phyloP scores from a whole-genome alignment of 2,797 vertebrate genomes.

The Sebastes steindachneri region DNA sequence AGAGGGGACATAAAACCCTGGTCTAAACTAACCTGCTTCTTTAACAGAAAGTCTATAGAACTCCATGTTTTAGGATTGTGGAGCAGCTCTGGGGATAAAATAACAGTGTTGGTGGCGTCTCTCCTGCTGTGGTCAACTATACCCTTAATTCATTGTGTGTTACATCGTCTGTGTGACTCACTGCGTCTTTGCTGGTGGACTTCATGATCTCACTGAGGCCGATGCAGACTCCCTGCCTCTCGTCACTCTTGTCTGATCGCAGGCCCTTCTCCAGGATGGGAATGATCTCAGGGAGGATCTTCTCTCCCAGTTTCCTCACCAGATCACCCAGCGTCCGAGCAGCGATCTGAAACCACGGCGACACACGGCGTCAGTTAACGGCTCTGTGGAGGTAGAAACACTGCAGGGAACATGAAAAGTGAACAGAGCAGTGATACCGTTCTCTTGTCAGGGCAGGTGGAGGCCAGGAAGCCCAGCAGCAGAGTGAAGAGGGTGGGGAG shows the following conservation, averaged over 20 bases:
- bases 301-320: conserved; percentile 97
- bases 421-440: conserved; percentile 81
- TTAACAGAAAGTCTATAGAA: neutral
- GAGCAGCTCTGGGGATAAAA: neutral
- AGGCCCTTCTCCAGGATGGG: conserved; percentile 97
- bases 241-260: conserved; percentile 94
- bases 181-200: conserved; percentile 97
- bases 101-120: neutral
- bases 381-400: neutral
- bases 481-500: conserved; percentile 95
- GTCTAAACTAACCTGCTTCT: neutral
- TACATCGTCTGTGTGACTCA: conserved; percentile 62
- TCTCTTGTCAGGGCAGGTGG: conserved; percentile 96
- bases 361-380: neutral
- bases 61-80: too few species aligned
- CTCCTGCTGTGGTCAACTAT: neutral
- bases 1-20: neutral
- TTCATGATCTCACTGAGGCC: conserved; percentile 99
- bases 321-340: conserved; percentile 96
- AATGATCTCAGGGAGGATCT: conserved; percentile 98
- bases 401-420: neutral
- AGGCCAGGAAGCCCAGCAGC: conserved; percentile 95
- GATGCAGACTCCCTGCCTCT: conserved; percentile 97
- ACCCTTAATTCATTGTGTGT: neutral
- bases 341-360: conserved; percentile 87